A percentile compares a stretch with the other conserved stretches of the same genome.
Evolutionary conservation across 1,140 invertebrate species (phyloP).

Genomic region (Bombus ignitus): DNA sequence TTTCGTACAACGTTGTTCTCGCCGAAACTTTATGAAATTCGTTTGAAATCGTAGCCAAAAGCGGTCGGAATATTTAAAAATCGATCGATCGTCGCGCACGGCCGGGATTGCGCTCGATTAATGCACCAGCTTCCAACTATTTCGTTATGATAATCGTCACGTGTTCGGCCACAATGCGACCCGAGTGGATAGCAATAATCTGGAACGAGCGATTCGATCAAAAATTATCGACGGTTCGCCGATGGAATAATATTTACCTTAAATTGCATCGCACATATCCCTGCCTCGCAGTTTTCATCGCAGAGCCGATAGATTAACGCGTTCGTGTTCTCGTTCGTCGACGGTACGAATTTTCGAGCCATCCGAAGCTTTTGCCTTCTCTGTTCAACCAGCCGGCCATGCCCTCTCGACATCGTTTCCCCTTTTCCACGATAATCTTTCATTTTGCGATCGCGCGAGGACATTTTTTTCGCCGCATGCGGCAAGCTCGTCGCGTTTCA

Average conservation of each 20-base stretch:
- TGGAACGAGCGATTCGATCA: constrained; percentile 65
- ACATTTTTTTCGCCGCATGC: not conserved
- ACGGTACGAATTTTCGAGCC: constrained; percentile 30
- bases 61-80: constrained; percentile 23
- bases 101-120: constrained; percentile 52
- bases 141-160: constrained; percentile 62
- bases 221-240: constrained; percentile 62
- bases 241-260: constrained; percentile 67
- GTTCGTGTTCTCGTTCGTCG: constrained; percentile 9
- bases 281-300: constrained; percentile 21
- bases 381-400: not conserved
- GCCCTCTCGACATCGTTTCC: not conserved
- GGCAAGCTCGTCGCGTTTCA: too few species aligned
- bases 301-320: constrained; percentile 55
- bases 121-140: constrained; percentile 65
- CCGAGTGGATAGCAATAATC: constrained; percentile 59
- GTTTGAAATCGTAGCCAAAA: not conserved
- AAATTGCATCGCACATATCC: constrained; percentile 51
- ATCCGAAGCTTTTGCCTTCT: not conserved
- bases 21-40: not conserved
- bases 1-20: too few species aligned
- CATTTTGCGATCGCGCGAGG: not conserved
- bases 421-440: not conserved
- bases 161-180: constrained; percentile 46
- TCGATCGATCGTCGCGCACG: not conserved